Evolutionary conservation across 1,140 invertebrate genomes (phyloP), one percentile per base, ranked within the genome.

Genomic region (Globodera rostochiensis): DNA sequence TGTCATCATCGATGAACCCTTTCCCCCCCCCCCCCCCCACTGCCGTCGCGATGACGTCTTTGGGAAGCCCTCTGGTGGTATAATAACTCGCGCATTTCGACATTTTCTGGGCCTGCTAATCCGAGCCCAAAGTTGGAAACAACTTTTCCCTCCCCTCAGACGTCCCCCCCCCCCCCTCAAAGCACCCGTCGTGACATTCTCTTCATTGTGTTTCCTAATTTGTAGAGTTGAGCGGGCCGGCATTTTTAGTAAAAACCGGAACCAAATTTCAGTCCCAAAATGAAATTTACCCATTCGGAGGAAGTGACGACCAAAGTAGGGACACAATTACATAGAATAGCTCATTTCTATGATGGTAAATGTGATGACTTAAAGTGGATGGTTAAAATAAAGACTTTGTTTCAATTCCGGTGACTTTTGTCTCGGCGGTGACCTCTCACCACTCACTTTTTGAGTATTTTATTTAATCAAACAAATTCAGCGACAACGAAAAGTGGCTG

Each of bases 101-200:
- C 66, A n/a, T 71, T 71, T 71, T 71, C n/a, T 9, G 69, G 69
- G 11, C 25, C n/a, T 11, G 21, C 69, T 71, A 71, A 71, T 71
- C 69, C 69, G 11, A 47, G 25, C 4, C 21, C 21, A 71, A 15
- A 71, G 69, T 71, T 71, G 69, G 69, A 71, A 71, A 71, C 25
- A 71, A 60, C 15, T 19, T 60, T 13, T 6, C 19, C 19, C 57
- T 60, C 15, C 13, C 57, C 15, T 15, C 13, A 15, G 13, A 13
- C 13, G 57, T n/a, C n/a, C 57, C 13, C 13, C 15, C 4, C 57
- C 57, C 57, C 57, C 57, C 57, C 25, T 36, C 2, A 36, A 2
- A 11, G 50, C 50, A 50, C 50, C 11, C 11, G 6, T 50, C 1
- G 50, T 50, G 50, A 6, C 50, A 50, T 53, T 53, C 11, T 53